Evolutionary conservation across 2,797 vertebrate genomes (phyloP).

Genomic region (Crenuchus spilurus): DNA sequence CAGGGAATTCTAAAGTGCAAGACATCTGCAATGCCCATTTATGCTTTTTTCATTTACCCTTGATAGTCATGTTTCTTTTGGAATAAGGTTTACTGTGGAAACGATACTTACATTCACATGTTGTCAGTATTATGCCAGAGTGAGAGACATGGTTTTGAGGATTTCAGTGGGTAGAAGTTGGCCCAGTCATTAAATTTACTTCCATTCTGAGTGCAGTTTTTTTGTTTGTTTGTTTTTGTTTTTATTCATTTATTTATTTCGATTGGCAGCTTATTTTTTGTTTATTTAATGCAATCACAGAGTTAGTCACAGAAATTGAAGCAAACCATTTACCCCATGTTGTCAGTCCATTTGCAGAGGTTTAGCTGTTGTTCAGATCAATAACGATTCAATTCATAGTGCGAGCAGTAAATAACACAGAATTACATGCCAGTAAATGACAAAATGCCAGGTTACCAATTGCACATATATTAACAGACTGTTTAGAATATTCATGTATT

Average conservation of each 20-base stretch:
- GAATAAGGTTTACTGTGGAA: conserved; percentile 19
- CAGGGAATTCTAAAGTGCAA: conserved; percentile 43
- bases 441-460: conserved; percentile 40
- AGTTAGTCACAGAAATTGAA: conserved; percentile 23
- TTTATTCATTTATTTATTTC: background rate
- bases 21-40: conserved; percentile 53
- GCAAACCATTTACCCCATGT: conserved; percentile 31
- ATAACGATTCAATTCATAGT: conserved; percentile 46
- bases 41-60: conserved; percentile 36
- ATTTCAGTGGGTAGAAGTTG: background rate
- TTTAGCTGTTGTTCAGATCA: conserved; percentile 46
- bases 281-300: conserved; percentile 20
- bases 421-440: conserved; percentile 40
- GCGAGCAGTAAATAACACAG: conserved; percentile 36
- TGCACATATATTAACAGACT: too few species aligned
- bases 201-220: background rate
- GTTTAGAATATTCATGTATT: too few species aligned
- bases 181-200: background rate
- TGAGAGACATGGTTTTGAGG: background rate
- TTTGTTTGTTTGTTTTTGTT: background rate
- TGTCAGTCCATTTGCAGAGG: conserved; percentile 24
- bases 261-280: background rate
- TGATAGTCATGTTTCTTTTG: conserved; percentile 35
- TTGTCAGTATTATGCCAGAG: background rate
- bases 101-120: conserved; percentile 4